These are phyloP conservation scores for Cavia porcellus DNA, from an alignment of 2,113 vertebrate species.

Conservation along the genomic window DNA sequence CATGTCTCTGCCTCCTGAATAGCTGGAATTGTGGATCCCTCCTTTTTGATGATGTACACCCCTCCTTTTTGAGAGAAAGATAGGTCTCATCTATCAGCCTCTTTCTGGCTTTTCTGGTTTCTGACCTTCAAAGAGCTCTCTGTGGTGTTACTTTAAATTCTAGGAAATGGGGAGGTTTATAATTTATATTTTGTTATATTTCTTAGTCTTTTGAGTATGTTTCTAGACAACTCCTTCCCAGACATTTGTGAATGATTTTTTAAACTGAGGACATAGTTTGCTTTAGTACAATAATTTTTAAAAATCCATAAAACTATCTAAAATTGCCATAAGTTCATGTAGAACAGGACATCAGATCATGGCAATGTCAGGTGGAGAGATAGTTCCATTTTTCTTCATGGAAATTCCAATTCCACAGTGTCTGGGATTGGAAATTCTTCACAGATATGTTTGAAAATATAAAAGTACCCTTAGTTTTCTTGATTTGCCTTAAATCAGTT, in stretches of 20 bases:
- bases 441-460: background rate
- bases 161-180: background rate
- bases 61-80: background rate
- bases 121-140: background rate
- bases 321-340: background rate
- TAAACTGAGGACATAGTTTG: background rate
- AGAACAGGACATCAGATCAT: background rate
- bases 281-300: background rate
- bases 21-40: too few species aligned
- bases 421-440: background rate
- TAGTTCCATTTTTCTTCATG: background rate
- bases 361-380: background rate
- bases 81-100: background rate
- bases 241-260: background rate
- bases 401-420: too few species aligned
- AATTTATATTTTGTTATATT: slow-evolving; percentile 32
- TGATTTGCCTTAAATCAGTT: background rate
- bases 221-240: slow-evolving; percentile 52
- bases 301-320: background rate
- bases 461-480: background rate
- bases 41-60: too few species aligned
- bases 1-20: background rate
- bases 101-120: background rate
- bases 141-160: background rate
- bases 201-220: slow-evolving; percentile 40